These are phyloP conservation scores for Chiropotes sagulatus DNA, from an alignment of 2,797 vertebrate genomes.

Conservation along the genomic window DNA sequence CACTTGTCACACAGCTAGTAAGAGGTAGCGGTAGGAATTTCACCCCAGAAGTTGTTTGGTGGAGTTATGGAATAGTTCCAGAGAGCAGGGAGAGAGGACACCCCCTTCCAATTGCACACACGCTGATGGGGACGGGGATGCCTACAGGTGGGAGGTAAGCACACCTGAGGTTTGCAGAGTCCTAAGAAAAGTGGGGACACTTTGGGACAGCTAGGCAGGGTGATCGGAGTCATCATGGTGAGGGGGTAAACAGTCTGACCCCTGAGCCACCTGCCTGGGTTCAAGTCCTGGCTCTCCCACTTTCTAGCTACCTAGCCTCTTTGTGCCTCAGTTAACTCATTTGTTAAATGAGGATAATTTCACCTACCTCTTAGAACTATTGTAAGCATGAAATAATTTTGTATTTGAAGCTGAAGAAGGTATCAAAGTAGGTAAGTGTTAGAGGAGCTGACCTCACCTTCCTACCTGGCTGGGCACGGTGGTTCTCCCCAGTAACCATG, in stretches of 20 bases:
- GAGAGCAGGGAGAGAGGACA: not conserved
- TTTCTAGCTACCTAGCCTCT: not conserved
- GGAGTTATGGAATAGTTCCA: not conserved
- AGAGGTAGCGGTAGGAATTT: not conserved
- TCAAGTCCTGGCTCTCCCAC: not conserved
- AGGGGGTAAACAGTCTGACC: not conserved
- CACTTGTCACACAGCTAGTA: not conserved
- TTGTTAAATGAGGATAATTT: not conserved
- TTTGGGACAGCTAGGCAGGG: not conserved
- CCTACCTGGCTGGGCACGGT: too few relatives aligned
- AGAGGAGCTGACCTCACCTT: too few relatives aligned
- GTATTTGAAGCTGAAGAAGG: not conserved
- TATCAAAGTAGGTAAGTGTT: not conserved
- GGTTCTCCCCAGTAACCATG: too few relatives aligned
- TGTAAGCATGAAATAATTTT: not conserved
- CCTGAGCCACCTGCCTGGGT: not conserved
- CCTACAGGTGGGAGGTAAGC: not conserved
- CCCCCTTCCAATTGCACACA: not conserved
- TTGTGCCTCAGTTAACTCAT: not conserved
- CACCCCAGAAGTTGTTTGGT: not conserved
- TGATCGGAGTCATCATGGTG: not conserved
- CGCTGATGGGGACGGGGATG: not conserved
- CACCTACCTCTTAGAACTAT: not conserved
- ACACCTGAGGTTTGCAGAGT: not conserved
- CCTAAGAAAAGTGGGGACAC: not conserved